Base-by-base conservation (phyloP, 2,797 vertebrate genomes). In the Enteromius radiatus region DNA sequence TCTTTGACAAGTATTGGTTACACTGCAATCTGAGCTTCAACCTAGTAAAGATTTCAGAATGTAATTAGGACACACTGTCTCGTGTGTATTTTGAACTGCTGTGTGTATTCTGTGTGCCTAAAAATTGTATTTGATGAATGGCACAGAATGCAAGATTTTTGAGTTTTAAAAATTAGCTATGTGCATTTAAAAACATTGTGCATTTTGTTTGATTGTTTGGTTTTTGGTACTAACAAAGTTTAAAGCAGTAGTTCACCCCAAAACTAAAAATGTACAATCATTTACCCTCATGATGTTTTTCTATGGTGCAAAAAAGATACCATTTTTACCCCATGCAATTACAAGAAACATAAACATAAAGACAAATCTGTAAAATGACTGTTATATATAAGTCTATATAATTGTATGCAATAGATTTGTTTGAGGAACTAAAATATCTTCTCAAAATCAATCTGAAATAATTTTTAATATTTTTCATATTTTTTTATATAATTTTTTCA, bases 21-120 rank as follows among this genome's bases (percentile, higher is more conserved):
- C 84, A 83, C 81, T 73, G 81, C 70, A 82, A 84, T 84, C 21
- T 84, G 79, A 86, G 84, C 81, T 76, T 68, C 67, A 76, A 76
- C 79, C 79, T 19, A 28, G 76, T 61, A 76, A 81, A 86, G 70
- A 87, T 74, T 80, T 83, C 43, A 76, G 67, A 67, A 80, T 69
- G 67, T 21, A 78, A 61, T 74, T 74, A 79, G 64, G 83, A 81
- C 65, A 67, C 21, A 4, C n/a, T 67, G 23, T 77, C 49, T 75
- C 59, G 21, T 28, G 71, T 74, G 43, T 80, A 15, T 78, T 33
- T 19, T 77, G 11, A 41, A 23, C 3, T n/a, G 61, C 63, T 43
- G 17, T 81, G 33, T 76, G 12, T 47, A 65, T 75, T 70, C 17
- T 5, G 31, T 75, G 54, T 26, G 43, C 76, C 47, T 74, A 38